phyloP scores from a whole-genome alignment of 2,113 vertebrate species.

The Rana temporaria region DNA sequence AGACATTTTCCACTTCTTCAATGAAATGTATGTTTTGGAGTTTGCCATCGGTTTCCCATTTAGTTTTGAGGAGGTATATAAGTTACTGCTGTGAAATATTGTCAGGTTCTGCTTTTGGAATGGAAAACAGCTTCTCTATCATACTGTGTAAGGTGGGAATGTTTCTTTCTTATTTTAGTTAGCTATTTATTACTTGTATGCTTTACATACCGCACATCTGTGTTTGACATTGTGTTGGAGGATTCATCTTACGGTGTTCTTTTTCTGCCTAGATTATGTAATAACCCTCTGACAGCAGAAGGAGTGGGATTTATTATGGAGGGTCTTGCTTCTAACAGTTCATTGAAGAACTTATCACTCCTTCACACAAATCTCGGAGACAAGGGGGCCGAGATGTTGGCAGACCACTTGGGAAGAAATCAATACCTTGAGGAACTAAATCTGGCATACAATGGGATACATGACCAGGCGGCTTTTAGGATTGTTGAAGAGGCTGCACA shows the following conservation, averaged over 20 bases:
- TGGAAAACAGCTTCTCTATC: too few relatives aligned
- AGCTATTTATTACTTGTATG: not conserved
- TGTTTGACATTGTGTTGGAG: too few relatives aligned
- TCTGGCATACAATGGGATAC: slow-evolving; percentile 90
- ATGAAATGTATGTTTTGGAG: too few relatives aligned
- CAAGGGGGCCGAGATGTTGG: slow-evolving; percentile 74
- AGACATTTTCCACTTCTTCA: too few relatives aligned
- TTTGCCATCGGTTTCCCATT: too few relatives aligned
- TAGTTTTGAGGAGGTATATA: too few relatives aligned
- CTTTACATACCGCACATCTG: not conserved
- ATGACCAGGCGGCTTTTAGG: slow-evolving; percentile 78
- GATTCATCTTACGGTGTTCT: too few relatives aligned
- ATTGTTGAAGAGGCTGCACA: slow-evolving; percentile 85
- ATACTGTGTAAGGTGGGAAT: too few relatives aligned
- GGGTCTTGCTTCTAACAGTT: slow-evolving; percentile 80
- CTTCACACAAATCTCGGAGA: slow-evolving; percentile 88
- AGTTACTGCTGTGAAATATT: too few relatives aligned
- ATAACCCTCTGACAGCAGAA: slow-evolving; percentile 80
- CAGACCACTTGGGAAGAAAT: slow-evolving; percentile 75
- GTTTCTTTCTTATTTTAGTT: too few relatives aligned
- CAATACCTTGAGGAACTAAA: slow-evolving; percentile 84
- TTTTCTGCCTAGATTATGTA: slow-evolving; percentile 77
- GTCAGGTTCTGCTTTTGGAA: too few relatives aligned
- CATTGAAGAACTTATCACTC: slow-evolving; percentile 81
- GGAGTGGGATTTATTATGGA: slow-evolving; percentile 78